A percentile compares a stretch with the other conserved stretches of the same genome.
Conservation (phyloP, 2,888 invertebrate genomes). For the Ectropis crepuscularia region DNA sequence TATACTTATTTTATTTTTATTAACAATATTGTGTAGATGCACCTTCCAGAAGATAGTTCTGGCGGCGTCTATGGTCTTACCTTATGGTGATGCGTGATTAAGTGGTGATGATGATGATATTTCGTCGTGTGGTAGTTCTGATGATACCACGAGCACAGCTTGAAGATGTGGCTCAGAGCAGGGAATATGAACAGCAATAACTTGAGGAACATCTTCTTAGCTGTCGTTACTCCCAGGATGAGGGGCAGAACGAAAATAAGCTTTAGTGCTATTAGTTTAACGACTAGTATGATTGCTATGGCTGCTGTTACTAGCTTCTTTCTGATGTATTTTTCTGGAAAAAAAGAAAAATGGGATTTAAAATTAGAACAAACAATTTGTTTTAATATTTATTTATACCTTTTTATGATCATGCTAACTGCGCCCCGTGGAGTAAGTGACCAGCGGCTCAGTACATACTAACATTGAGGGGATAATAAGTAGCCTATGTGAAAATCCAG, state of each 20-base stretch:
- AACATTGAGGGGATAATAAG: too few relatives aligned
- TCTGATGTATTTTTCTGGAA: slow-evolving; percentile 90
- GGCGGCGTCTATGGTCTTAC: slow-evolving; percentile 41
- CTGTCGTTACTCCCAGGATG: slow-evolving; percentile 91
- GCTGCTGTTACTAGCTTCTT: slow-evolving; percentile 90
- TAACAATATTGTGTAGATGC: neutral
- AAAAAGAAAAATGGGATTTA: slow-evolving; percentile 2
- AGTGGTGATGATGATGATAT: slow-evolving; percentile 92
- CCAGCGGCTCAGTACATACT: too few relatives aligned
- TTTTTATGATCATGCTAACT: too few relatives aligned
- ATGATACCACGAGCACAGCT: slow-evolving; percentile 93
- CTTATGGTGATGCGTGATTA: slow-evolving; percentile 90
- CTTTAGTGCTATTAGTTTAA: slow-evolving; percentile 92
- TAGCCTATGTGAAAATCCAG: too few relatives aligned
- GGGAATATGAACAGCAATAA: slow-evolving; percentile 92
- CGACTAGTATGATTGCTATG: slow-evolving; percentile 89
- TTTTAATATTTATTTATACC: neutral
- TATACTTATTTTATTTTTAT: too few relatives aligned
- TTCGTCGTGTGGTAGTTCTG: slow-evolving; percentile 89
- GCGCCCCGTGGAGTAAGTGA: too few relatives aligned
- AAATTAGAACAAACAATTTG: neutral
- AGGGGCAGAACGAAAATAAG: slow-evolving; percentile 91
- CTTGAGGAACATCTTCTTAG: slow-evolving; percentile 93
- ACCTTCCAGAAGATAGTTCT: neutral
- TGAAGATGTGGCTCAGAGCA: slow-evolving; percentile 92